These are phyloP conservation scores for Creontiades dilutus DNA, from an alignment of 2,888 invertebrate genomes.

Conservation along the genomic window DNA sequence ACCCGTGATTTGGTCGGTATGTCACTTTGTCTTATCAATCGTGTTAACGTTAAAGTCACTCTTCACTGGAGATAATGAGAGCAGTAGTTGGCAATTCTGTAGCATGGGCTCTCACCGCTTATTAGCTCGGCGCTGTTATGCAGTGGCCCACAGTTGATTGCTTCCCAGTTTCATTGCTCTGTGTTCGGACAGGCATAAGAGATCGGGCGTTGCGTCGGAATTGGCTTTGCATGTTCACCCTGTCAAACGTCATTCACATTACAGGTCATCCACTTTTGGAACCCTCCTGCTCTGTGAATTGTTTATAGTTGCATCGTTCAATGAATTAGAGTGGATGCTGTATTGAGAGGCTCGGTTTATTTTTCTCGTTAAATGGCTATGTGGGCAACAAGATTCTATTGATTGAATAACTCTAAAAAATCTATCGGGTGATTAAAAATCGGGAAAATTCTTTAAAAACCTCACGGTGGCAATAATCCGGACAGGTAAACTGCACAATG, in stretches of 20 bases:
- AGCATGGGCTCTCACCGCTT: not conserved
- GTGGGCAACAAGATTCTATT: too few species aligned
- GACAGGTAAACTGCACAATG: too few species aligned
- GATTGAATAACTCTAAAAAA: too few species aligned
- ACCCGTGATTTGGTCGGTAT: not conserved
- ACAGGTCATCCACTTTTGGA: not conserved
- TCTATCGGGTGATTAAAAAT: too few species aligned
- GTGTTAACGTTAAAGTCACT: not conserved
- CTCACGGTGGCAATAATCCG: too few species aligned
- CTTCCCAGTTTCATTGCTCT: not conserved
- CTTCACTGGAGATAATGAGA: not conserved
- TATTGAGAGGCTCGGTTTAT: too few species aligned
- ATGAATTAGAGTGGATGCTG: too few species aligned
- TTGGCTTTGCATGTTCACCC: slow-evolving; percentile 6
- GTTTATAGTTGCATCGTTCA: not conserved
- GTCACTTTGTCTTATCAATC: not conserved
- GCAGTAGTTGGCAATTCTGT: not conserved
- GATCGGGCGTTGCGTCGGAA: slow-evolving; percentile 4
- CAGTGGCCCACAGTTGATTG: not conserved
- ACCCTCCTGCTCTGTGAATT: not conserved
- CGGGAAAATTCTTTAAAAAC: too few species aligned
- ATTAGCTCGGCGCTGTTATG: slow-evolving; percentile 4
- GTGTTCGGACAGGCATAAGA: not conserved
- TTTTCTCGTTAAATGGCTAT: too few species aligned
- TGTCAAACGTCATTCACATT: not conserved